Conservation (phyloP, 2,888 invertebrate genomes). For the Orthosia gothica region DNA sequence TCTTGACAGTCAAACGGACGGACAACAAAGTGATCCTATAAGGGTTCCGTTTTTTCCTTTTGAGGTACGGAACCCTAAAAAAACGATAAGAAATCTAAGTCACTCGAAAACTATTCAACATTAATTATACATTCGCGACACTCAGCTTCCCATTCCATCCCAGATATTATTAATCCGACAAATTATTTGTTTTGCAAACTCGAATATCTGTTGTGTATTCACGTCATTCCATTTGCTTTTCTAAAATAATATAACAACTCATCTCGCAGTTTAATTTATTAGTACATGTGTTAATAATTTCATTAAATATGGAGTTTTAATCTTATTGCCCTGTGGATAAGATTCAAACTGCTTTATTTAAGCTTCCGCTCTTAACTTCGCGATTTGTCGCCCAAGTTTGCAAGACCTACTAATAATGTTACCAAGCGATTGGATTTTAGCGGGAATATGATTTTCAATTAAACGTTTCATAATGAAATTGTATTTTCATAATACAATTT, state of each 20-base stretch:
- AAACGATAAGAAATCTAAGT: too few species aligned
- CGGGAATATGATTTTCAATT: neutral
- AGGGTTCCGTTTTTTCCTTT: too few species aligned
- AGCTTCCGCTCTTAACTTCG: slow-evolving; percentile 57
- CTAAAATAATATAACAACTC: slow-evolving; percentile 73
- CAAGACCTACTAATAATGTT: slow-evolving; percentile 53
- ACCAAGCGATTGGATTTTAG: slow-evolving; percentile 33
- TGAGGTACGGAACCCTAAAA: too few species aligned
- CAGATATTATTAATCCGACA: slow-evolving; percentile 60
- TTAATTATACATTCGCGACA: slow-evolving; percentile 13
- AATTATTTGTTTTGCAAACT: slow-evolving; percentile 66
- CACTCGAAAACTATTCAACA: neutral
- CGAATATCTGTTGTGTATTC: slow-evolving; percentile 60
- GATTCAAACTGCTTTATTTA: slow-evolving; percentile 47
- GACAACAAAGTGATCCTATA: too few species aligned
- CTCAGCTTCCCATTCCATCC: neutral
- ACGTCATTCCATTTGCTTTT: slow-evolving; percentile 63
- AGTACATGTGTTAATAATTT: slow-evolving; percentile 67
- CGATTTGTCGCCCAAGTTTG: slow-evolving; percentile 60
- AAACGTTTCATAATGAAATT: neutral
- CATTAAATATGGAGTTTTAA: slow-evolving; percentile 36
- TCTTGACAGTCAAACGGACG: too few species aligned
- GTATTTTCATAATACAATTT: too few species aligned
- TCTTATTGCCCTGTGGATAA: slow-evolving; percentile 36
- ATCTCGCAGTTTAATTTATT: slow-evolving; percentile 70